Conservation (phyloP, 2,888 invertebrate species). For the Terebella lapidaria region DNA sequence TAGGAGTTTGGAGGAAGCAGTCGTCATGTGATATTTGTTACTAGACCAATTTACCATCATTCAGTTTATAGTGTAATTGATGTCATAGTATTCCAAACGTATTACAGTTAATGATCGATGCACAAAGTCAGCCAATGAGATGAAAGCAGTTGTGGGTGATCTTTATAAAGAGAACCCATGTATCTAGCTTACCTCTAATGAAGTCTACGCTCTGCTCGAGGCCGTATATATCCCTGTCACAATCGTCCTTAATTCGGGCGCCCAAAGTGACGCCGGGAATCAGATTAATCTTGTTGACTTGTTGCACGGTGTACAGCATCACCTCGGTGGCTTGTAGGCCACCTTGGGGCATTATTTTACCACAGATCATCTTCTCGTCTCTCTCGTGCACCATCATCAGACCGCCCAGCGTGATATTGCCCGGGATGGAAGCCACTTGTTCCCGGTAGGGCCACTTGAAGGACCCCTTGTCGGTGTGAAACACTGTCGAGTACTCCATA, state of each 20-base stretch:
- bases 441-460: slow-evolving; percentile 46
- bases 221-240: slow-evolving; percentile 92
- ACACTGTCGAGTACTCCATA: slow-evolving; percentile 7
- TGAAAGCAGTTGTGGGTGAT: too few relatives aligned
- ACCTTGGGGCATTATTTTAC: slow-evolving; percentile 90
- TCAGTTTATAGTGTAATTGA: too few relatives aligned
- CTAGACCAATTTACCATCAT: too few relatives aligned
- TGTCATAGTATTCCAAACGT: too few relatives aligned
- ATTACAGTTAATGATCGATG: too few relatives aligned
- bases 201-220: slow-evolving; percentile 94
- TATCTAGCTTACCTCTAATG: slow-evolving; percentile 76
- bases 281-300: slow-evolving; percentile 59
- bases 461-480: slow-evolving; percentile 27
- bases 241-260: slow-evolving; percentile 86
- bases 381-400: slow-evolving; percentile 94
- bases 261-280: slow-evolving; percentile 77
- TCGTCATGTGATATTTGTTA: too few relatives aligned
- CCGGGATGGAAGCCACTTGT: slow-evolving; percentile 75
- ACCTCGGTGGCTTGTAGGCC: slow-evolving; percentile 74
- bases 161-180: too few relatives aligned
- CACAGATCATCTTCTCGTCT: slow-evolving; percentile 75
- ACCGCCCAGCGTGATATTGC: slow-evolving; percentile 82
- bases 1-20: too few relatives aligned
- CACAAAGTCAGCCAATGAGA: too few relatives aligned
- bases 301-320: slow-evolving; percentile 85